A percentile compares a stretch with the other conserved stretches of the same genome.
phyloP scores from a whole-genome alignment of 2,113 vertebrate species.

The Otolemur garnettii region DNA sequence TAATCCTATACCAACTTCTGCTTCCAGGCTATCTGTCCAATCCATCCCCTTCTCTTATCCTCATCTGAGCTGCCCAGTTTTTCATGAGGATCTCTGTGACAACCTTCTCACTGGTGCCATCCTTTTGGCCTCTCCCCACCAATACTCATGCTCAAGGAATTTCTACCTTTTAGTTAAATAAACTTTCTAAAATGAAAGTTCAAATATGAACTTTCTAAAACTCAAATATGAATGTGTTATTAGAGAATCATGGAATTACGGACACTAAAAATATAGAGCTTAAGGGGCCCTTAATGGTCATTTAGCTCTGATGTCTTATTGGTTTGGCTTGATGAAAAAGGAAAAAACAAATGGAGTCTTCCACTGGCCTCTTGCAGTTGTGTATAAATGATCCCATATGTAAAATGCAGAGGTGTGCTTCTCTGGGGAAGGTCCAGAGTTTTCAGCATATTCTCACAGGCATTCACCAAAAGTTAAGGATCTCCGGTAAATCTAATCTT shows the following conservation, averaged over 20 bases:
- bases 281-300: background rate
- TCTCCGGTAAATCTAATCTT: background rate
- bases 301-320: background rate
- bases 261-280: background rate
- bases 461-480: background rate
- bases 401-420: background rate
- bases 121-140: background rate
- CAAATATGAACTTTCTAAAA: slow-evolving; percentile 5
- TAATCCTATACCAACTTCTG: background rate
- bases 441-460: background rate
- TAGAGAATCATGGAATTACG: background rate
- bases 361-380: background rate
- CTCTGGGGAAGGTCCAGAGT: background rate
- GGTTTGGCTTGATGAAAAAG: background rate
- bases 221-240: background rate
- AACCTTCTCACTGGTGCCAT: background rate
- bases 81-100: background rate
- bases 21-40: background rate
- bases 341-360: background rate
- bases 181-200: background rate
- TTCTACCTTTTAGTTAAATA: background rate
- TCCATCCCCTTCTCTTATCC: background rate
- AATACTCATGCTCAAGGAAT: background rate
- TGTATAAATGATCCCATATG: background rate
- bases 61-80: background rate